Evolutionary conservation across 2,113 vertebrate genomes (phyloP), one percentile per base, ranked within the genome.

Genomic region (Galbula dea): DNA sequence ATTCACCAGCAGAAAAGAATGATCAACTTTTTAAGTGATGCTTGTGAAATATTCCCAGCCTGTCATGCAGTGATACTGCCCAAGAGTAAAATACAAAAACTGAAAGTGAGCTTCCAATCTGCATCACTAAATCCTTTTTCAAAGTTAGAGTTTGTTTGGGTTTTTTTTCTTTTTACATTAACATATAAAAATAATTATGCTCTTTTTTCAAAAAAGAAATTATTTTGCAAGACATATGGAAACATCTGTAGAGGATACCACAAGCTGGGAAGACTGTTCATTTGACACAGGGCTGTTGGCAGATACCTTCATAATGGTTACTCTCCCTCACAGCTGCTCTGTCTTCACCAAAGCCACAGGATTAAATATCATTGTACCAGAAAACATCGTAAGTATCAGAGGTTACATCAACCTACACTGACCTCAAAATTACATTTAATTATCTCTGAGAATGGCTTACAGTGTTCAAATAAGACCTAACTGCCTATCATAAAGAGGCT

Each of bases 241-340:
- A 93, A 82, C 37, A 93, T 83, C 88, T 92, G 52, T 11, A 82
- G 74, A 96, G 62, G 54, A 87, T 73, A 79, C 83, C 71, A 62
- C 78, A 93, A 92, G 58, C 86, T 95, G 67, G 37, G 66, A 80
- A 94, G 45, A 69, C 27, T 29, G 41, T 32, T 79, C 23, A 30
- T 93, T 72, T 93, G 95, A 95, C 1, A 3, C 54, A 82, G 49
- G 7, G n/a, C 59, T 90, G 54, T 62, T 93, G 88, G 95, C 92
- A 94, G 77, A 73, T 49, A 13, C 0, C 6, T 24, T 88, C 62
- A 41, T 30, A 54, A 24, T 45, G 37, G 82, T 91, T 77, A 46
- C 32, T 51, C 55, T 88, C 74, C 62, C 61, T 82, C 30, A 79
- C 54, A 89, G 86, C 62, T 90, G 80, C 49, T 83, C 80, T 76